A percentile compares a stretch with the other conserved stretches of the same genome.
Conservation (phyloP, 64 coral and sea anemone species). For the Montipora foliosa region DNA sequence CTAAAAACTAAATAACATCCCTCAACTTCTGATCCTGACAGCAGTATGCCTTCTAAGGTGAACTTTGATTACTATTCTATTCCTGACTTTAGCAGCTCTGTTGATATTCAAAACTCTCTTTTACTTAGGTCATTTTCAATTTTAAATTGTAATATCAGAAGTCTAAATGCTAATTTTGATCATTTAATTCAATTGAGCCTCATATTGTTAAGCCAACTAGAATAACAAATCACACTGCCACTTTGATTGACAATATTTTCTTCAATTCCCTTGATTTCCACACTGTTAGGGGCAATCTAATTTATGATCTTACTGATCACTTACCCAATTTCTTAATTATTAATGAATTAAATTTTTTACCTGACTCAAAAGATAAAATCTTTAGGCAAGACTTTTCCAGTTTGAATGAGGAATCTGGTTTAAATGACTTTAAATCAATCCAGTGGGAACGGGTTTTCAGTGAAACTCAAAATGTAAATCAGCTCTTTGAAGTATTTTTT, state of each 20-base stretch:
- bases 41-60: neutral
- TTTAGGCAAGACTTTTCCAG: slow-evolving; percentile 19
- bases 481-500: too few species aligned
- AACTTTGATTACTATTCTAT: slow-evolving; percentile 41
- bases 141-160: slow-evolving; percentile 77
- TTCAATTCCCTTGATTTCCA: too few species aligned
- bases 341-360: neutral
- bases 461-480: too few species aligned
- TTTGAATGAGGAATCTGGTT: neutral
- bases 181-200: slow-evolving; percentile 5
- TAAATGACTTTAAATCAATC: neutral
- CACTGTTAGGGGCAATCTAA: too few species aligned
- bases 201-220: too few species aligned
- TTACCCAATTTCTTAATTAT: too few species aligned
- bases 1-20: neutral
- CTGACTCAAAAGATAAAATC: slow-evolving; percentile 25
- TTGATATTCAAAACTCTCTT: slow-evolving; percentile 11
- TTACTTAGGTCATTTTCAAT: slow-evolving; percentile 32
- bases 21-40: neutral
- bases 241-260: too few species aligned
- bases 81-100: slow-evolving; percentile 10
- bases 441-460: too few species aligned
- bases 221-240: too few species aligned
- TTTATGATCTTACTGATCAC: too few species aligned
- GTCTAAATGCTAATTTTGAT: slow-evolving; percentile 59